phyloP scores from a whole-genome alignment of 2,113 vertebrate species.

The Alaudala cheleensis region DNA sequence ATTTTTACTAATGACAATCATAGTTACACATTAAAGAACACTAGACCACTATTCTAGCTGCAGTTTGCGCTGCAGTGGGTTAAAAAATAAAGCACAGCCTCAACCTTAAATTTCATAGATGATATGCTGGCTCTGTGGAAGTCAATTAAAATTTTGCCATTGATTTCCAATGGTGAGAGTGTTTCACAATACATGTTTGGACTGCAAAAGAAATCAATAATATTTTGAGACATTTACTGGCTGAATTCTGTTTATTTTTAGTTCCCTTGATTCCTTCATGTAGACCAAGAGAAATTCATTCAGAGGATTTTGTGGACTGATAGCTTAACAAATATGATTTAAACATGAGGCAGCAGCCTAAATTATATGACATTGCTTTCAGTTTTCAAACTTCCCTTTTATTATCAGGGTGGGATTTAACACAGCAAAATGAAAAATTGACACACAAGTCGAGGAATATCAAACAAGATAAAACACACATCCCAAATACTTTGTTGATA shows the following conservation, averaged over 20 bases:
- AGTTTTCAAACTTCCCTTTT: neutral
- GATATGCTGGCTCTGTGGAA: neutral
- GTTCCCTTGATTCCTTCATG: neutral
- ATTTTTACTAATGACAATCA: neutral
- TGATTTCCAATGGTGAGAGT: constrained; percentile 23
- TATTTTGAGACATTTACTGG: constrained; percentile 7
- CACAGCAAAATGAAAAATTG: neutral
- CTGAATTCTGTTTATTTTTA: constrained; percentile 36
- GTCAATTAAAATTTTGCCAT: constrained; percentile 37
- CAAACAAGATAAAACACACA: neutral
- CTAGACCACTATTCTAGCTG: neutral
- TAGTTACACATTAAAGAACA: neutral
- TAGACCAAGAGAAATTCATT: neutral
- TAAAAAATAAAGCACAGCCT: constrained; percentile 5
- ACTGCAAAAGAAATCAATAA: constrained; percentile 27
- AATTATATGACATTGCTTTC: neutral
- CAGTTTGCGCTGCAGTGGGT: neutral
- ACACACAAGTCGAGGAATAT: neutral
- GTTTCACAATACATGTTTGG: neutral
- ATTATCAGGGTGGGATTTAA: neutral
- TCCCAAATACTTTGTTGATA: neutral
- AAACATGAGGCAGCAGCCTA: neutral
- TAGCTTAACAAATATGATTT: neutral
- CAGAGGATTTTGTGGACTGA: neutral
- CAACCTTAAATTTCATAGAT: neutral